These are phyloP conservation scores for Morpho achilles DNA, from an alignment of 2,888 invertebrate species.

Conservation along the genomic window DNA sequence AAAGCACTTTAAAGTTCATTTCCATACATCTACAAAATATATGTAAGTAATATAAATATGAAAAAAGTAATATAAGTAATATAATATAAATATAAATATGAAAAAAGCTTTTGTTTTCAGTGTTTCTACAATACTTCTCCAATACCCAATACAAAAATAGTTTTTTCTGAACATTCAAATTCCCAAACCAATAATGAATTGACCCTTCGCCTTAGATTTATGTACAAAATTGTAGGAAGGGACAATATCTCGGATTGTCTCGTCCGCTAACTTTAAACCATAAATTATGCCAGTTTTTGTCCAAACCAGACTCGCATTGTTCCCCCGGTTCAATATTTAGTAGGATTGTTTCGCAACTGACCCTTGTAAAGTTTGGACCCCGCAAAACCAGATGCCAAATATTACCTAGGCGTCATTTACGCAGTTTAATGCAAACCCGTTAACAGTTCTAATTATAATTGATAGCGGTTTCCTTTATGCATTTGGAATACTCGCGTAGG, in stretches of 20 bases:
- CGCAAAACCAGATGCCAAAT: conserved; percentile 30
- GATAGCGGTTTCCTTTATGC: conserved; percentile 14
- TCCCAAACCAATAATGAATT: conserved; percentile 11
- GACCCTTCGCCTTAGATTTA: conserved; percentile 17
- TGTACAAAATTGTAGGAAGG: conserved; percentile 14
- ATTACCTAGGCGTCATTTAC: conserved; percentile 30
- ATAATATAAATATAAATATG: too few relatives aligned
- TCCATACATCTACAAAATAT: too few relatives aligned
- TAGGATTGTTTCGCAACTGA: conserved; percentile 55
- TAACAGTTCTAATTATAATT: conserved; percentile 23
- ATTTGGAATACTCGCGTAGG: conserved; percentile 6
- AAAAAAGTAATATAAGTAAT: too few relatives aligned
- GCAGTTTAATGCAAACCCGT: conserved; percentile 26
- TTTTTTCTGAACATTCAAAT: conserved; percentile 8
- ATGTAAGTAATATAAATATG: too few relatives aligned
- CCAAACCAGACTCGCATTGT: conserved; percentile 44
- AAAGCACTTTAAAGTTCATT: too few relatives aligned
- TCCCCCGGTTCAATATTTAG: conserved; percentile 51
- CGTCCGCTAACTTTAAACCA: conserved; percentile 27
- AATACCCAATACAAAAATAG: background rate
- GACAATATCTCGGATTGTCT: conserved; percentile 17
- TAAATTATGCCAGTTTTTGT: conserved; percentile 62
- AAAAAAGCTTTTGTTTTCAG: too few relatives aligned
- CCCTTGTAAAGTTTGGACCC: conserved; percentile 42
- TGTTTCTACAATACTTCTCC: background rate